These are phyloP conservation scores for Kradibia gibbosae DNA, from an alignment of 1,140 invertebrate species.

Conservation along the genomic window DNA sequence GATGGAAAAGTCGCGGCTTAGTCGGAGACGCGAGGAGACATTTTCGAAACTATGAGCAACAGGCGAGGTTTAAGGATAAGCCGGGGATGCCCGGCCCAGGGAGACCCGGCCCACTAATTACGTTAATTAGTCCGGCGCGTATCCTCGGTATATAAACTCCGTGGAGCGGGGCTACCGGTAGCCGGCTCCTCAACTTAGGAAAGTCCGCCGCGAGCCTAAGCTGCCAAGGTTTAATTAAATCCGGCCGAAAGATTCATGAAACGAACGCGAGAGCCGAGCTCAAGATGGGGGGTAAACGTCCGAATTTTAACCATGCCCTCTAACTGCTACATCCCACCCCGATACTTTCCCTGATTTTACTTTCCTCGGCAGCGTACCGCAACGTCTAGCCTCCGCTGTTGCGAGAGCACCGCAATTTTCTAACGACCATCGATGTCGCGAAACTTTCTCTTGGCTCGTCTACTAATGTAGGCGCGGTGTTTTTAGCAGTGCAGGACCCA, in stretches of 20 bases:
- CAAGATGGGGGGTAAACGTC: background rate
- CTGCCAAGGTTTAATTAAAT: slow-evolving; percentile 63
- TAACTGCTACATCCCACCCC: background rate
- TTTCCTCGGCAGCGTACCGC: no score
- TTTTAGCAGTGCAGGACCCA: no score
- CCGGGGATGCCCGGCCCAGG: slow-evolving; percentile 10
- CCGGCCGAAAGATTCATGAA: slow-evolving; percentile 57
- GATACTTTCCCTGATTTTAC: background rate
- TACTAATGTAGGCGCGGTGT: no score
- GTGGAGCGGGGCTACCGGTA: background rate
- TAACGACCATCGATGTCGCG: no score
- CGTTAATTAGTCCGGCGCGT: slow-evolving; percentile 35
- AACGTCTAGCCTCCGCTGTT: no score
- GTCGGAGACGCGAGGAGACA: no score
- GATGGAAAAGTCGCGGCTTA: no score
- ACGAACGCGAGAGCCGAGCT: slow-evolving; percentile 37
- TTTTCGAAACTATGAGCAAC: slow-evolving; percentile 3
- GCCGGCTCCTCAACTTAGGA: slow-evolving; percentile 18
- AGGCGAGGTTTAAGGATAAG: slow-evolving; percentile 34
- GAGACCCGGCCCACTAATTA: slow-evolving; percentile 40
- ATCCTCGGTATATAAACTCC: slow-evolving; percentile 44
- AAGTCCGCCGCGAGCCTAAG: slow-evolving; percentile 35
- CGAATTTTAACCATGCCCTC: background rate
- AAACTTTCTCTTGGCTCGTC: no score
- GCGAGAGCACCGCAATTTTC: no score